Evolutionary conservation across 1,140 invertebrate species (phyloP), one percentile per base, ranked within the genome.

Genomic region (Cherax quadricarinatus): DNA sequence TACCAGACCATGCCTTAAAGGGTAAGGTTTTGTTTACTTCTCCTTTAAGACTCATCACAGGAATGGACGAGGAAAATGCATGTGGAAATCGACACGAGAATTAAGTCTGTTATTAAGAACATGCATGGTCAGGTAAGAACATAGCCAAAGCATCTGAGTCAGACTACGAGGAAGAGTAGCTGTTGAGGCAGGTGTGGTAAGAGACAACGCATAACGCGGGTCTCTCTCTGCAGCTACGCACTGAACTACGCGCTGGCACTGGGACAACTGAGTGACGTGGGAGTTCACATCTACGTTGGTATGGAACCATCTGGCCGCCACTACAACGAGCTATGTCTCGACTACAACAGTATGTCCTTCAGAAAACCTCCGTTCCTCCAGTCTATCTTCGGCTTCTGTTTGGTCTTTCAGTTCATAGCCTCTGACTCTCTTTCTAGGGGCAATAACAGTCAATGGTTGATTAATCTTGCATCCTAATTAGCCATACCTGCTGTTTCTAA

Each of bases 271-370:
- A 98, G 98, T 0, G 97, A 97, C 80, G 98, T 99, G 94, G 96
- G 97, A 48, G 98, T 99, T 5, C 99, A 99, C 95, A 86, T 57
- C 78, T 66, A 80, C 70, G 97, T 99, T 80, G 99, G 98, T 91
- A 98, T 99, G 93, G 98, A 99, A 96, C 98, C 98, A 0, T 98
- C 98, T 94, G 99, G 99, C 1, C 96, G 98, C 91, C 98, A 98
- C 95, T 99, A 99, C 95, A 99, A 99, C 95, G 98, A 99, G 96
- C 97, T 99, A 60, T 97, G 98, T 89, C 96, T 99, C 83, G 98
- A 99, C 96, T 96, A 98, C 94, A 98, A 98, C 94, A 98, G 89
- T 57, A 91, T 98, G 98, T 91, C 49, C 89, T 60, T 48, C 62
- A 57, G 41, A 66, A 12, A 5, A 82, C 57, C 14, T 89, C 48